Conservation (phyloP, 2,113 vertebrate species). For the Pseudopodoces humilis region DNA sequence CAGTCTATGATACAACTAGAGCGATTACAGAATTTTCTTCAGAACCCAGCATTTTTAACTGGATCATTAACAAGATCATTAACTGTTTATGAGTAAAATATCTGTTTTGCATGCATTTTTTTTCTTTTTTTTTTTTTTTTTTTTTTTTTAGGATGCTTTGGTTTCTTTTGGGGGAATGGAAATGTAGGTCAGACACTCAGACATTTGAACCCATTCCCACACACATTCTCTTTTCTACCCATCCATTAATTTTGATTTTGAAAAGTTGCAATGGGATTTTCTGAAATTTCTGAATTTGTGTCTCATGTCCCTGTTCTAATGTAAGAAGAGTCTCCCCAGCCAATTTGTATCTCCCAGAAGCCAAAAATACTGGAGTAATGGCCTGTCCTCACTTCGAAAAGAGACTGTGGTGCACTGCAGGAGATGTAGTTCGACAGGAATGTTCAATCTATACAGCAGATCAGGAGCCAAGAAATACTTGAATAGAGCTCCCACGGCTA, state of each 20-base stretch:
- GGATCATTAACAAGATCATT: neutral
- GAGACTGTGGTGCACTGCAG: neutral
- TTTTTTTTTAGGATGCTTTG: neutral
- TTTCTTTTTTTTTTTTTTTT: neutral
- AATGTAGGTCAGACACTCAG: neutral
- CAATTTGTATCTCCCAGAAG: neutral
- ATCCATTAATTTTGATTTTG: neutral
- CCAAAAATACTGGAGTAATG: neutral
- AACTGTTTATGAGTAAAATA: neutral
- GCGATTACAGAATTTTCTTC: neutral
- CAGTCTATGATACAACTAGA: neutral
- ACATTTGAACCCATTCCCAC: conserved; percentile 1
- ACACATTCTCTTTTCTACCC: neutral
- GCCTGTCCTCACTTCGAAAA: neutral
- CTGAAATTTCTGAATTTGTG: neutral
- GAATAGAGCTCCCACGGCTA: conserved; percentile 52
- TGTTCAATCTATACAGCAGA: conserved; percentile 42
- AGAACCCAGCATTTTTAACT: neutral
- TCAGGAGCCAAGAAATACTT: conserved; percentile 54
- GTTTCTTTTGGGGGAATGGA: neutral
- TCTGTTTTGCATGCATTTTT: neutral
- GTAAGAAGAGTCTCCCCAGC: neutral
- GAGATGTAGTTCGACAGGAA: conserved; percentile 47
- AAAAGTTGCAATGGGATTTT: neutral
- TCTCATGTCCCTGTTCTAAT: neutral